Conservation (phyloP, 2,113 vertebrate species). For the Acanthisitta chloris region DNA sequence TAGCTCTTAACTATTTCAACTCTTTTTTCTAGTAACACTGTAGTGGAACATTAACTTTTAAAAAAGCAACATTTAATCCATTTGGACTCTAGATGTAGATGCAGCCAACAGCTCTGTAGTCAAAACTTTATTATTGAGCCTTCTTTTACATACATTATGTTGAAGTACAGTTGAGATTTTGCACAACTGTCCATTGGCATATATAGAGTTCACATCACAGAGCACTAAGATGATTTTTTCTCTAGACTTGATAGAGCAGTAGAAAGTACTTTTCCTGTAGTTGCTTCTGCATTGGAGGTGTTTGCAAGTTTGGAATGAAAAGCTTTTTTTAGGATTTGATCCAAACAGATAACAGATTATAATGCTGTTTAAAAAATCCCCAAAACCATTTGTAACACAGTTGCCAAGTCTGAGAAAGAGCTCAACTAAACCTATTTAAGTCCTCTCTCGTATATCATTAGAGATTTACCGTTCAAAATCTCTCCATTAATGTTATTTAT, state of each 20-base stretch:
- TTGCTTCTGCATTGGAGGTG: background rate
- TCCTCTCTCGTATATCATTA: constrained; percentile 53
- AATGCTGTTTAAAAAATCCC: background rate
- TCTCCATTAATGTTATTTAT: constrained; percentile 69
- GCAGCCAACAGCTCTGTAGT: background rate
- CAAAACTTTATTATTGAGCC: background rate
- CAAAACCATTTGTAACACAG: background rate
- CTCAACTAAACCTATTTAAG: constrained; percentile 30
- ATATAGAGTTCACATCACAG: background rate
- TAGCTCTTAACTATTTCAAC: background rate
- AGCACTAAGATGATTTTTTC: background rate
- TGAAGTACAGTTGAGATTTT: background rate
- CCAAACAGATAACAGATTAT: constrained; percentile 38
- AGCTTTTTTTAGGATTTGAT: constrained; percentile 23
- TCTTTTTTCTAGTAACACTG: rapidly evolving
- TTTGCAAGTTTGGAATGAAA: constrained; percentile 2
- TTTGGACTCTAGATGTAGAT: background rate
- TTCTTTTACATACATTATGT: rapidly evolving
- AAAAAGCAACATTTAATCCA: background rate
- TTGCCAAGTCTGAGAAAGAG: constrained; percentile 40
- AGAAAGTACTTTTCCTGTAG: background rate
- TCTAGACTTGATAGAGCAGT: background rate
- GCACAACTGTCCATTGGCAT: background rate
- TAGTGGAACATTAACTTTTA: background rate
- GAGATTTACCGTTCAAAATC: constrained; percentile 55